These are phyloP conservation scores for Phyllostomus hastatus DNA, from an alignment of 2,113 vertebrate genomes.

Conservation along the genomic window DNA sequence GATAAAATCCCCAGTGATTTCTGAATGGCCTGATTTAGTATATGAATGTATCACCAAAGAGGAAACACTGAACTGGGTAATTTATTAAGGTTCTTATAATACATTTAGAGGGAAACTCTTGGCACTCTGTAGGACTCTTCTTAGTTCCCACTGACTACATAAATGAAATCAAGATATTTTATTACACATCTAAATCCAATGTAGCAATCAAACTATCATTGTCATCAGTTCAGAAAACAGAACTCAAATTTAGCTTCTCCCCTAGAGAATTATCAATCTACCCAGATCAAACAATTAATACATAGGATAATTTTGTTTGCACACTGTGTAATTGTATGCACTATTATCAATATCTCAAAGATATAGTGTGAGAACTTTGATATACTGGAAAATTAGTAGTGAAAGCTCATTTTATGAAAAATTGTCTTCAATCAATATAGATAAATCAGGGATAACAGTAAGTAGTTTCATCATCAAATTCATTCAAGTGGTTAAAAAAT, in stretches of 20 bases:
- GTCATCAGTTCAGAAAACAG: slow-evolving; percentile 23
- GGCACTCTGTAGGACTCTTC: neutral
- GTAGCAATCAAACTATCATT: slow-evolving; percentile 43
- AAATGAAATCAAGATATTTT: slow-evolving; percentile 38
- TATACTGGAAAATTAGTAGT: slow-evolving; percentile 6
- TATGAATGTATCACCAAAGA: neutral
- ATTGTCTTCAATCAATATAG: neutral
- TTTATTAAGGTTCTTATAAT: slow-evolving; percentile 18
- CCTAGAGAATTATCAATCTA: slow-evolving; percentile 2
- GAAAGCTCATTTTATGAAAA: slow-evolving; percentile 1
- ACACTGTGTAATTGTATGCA: neutral
- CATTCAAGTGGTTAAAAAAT: neutral
- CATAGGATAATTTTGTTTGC: neutral
- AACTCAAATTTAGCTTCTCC: slow-evolving; percentile 5
- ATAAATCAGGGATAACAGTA: neutral
- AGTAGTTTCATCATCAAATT: neutral
- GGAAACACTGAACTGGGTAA: neutral
- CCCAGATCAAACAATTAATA: slow-evolving; percentile 23
- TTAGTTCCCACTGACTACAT: slow-evolving; percentile 37
- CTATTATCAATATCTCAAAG: neutral
- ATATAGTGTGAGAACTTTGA: neutral
- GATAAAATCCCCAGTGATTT: neutral
- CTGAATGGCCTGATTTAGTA: neutral
- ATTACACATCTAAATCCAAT: slow-evolving; percentile 53
- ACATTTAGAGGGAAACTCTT: neutral